phyloP scores from a whole-genome alignment of 2,113 vertebrate species.

The Dolichallabes microphthalmus region DNA sequence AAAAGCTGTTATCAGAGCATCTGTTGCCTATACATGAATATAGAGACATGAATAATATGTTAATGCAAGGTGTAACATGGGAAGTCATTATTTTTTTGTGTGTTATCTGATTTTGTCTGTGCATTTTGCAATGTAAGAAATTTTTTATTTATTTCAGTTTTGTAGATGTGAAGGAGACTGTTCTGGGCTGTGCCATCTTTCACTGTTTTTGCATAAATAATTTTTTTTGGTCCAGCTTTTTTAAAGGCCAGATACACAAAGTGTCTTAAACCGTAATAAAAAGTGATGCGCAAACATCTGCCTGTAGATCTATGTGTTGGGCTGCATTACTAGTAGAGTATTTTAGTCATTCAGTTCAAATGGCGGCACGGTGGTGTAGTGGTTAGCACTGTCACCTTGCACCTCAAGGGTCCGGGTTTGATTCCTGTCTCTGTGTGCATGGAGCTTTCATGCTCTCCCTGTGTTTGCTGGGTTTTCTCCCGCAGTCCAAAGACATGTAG shows the following conservation, averaged over 20 bases:
- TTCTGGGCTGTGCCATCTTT: slow-evolving; percentile 4
- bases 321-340: neutral
- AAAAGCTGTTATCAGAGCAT: neutral
- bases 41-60: neutral
- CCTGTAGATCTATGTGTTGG: slow-evolving; percentile 12
- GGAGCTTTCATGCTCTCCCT: too few relatives aligned
- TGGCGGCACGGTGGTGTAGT: too few relatives aligned
- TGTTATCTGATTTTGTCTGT: neutral
- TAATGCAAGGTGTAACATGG: neutral
- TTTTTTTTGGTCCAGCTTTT: slow-evolving; percentile 54
- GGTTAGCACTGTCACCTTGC: too few relatives aligned
- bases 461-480: too few relatives aligned
- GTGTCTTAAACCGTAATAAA: slow-evolving; percentile 60
- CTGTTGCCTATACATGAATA: neutral
- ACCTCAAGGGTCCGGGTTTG: too few relatives aligned
- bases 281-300: neutral
- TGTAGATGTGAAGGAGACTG: neutral
- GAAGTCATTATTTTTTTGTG: neutral
- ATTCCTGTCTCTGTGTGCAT: too few relatives aligned
- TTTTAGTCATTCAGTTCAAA: neutral
- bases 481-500: too few relatives aligned
- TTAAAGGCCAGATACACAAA: slow-evolving; percentile 58
- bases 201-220: slow-evolving; percentile 65
- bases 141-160: slow-evolving; percentile 3
- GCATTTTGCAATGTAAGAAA: slow-evolving; percentile 17